Evolutionary conservation across 2,888 invertebrate genomes (phyloP).

Genomic region (Callinectes sapidus): DNA sequence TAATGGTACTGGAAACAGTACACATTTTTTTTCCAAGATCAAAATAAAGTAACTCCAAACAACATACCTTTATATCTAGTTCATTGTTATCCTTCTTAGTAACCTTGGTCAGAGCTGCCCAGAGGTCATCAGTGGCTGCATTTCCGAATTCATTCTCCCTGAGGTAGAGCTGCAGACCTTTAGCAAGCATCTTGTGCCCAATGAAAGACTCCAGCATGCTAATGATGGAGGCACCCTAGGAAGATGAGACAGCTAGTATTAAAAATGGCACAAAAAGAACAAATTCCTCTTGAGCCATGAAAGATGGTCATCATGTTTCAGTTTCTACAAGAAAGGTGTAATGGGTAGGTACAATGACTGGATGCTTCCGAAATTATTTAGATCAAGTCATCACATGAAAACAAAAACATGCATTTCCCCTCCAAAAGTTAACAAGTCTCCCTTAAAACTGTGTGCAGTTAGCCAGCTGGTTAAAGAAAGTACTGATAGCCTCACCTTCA

Average conservation of each 20-base stretch:
- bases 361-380: no score
- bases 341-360: no score
- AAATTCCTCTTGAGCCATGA: no score
- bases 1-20: background rate
- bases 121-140: conserved; percentile 88
- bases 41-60: background rate
- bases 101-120: conserved; percentile 84
- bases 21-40: background rate
- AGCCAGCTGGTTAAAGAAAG: no score
- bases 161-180: conserved; percentile 83
- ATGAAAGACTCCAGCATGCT: conserved; percentile 84
- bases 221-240: conserved; percentile 84
- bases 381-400: no score
- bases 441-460: no score
- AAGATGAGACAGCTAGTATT: background rate
- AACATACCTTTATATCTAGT: conserved; percentile 69
- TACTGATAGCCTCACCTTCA: no score
- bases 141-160: conserved; percentile 83
- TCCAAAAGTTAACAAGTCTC: no score
- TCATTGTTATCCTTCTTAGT: conserved; percentile 78
- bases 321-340: no score
- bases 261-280: no score
- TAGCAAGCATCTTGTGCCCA: conserved; percentile 81
- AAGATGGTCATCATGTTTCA: no score
- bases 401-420: no score